Base-by-base conservation (phyloP, 92 coral and sea anemone species). In the Zoanthus sansibaricus region DNA sequence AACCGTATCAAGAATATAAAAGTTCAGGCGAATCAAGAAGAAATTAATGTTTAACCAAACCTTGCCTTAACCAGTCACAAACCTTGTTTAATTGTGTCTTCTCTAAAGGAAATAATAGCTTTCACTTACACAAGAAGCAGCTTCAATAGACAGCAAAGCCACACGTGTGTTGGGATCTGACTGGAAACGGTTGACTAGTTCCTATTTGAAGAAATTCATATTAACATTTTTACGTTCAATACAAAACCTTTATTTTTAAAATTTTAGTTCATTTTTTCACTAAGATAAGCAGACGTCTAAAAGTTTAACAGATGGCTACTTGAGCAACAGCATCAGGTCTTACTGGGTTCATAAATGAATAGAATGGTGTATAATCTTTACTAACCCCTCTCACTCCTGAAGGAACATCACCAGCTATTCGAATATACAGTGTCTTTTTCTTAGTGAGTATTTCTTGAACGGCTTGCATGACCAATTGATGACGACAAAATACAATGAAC, bases 331-430 rank as follows among this genome's bases (percentile, higher is more conserved):
- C 3, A 37, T 37, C 42, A 1, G 42, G 4, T 37, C 42, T 37
- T 37, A 37, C 42, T 37, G 42, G 42, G 42, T 37, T 1, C 42
- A 37, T 37, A 37, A 37, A 37, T 37, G 42, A 37, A 37, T 37
- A 37, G 42, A 49, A 7, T 5, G 55, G 7, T 11, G 55, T 49
- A 0, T 11, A 7, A 44, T 30, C 13, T 16, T 51, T 71, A 93
- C 92, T 20, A 46, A 94, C 99, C 92, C 98, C 98, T 95, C 99
- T 83, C 31, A 93, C 86, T 42, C 83, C 88, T 25, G 98, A 88
- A 55, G 97, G 91, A 5, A 97, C 99, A 73, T 93, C 94, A 9
- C 99, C 99, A 67, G 96, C 97, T 51, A 97, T 97, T 72, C 95
- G 87, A 51, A 97, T 97, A 79, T 97, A 94, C 45, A 92, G 92